Base-by-base conservation (phyloP, 2,113 vertebrate genomes). In the Empidonax alnorum region DNA sequence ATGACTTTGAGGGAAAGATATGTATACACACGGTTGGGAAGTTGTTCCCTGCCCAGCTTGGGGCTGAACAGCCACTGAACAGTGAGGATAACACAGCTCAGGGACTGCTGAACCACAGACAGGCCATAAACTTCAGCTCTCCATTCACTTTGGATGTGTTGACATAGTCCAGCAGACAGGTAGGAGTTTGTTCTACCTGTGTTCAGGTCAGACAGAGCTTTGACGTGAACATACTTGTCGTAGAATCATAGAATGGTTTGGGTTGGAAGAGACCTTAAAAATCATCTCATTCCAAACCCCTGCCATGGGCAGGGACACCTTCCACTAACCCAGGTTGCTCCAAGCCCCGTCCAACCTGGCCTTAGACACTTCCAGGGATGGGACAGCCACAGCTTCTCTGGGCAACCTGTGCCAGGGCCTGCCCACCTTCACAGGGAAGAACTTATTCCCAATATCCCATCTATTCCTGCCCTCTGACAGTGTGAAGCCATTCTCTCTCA, bases 391-490 rank as follows among this genome's bases (percentile, higher is more conserved):
- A 68, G 62, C 46, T 75, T 2, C 87, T 75, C 78, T 82, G 62
- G 68, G 24, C n/a, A 75, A 11, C 52, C 53, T 68, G 53, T 30
- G 39, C 62, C 53, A 82, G 39, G 49, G 37, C 10, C 37, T 74
- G 0, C 2, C 6, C 46, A 47, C 21, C 24, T 33, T 61, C 0
- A 0, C 47, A 41, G 35, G 30, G 17, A 42, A 15, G 0, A 25
- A 55, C 75, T 47, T 0, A 4, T 49, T 8, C 47, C 30, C 2
- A 55, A 11, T 7, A 16, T 35, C 31, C 2, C 13, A 47, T 10
- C 62, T 0, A 19, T 0, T 2, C 17, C 20, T 61, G 2, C n/a
- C 6, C 1, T 20, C 41, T 41, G 21, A 0, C 47, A 69, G 7
- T 31, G 0, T 5, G 55, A 10, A 63, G 22, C 41, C 31, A 37